Evolutionary conservation across 92 coral and sea anemone genomes (phyloP).

Genomic region (Zoanthus solanderi): DNA sequence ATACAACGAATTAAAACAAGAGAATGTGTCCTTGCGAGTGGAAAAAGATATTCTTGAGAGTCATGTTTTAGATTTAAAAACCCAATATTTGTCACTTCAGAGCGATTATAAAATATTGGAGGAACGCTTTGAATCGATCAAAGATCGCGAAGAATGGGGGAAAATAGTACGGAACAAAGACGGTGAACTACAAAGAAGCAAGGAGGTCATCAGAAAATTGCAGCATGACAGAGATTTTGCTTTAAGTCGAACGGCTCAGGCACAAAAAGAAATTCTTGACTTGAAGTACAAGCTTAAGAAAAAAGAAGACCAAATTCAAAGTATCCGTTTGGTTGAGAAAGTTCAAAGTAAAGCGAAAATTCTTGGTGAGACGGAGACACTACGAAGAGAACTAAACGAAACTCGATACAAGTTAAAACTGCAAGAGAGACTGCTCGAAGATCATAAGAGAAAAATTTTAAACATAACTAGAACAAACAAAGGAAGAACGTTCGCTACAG

Average conservation of each 20-base stretch:
- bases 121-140: slow-evolving; percentile 59
- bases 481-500: slow-evolving; percentile 68
- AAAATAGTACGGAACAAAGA: slow-evolving; percentile 81
- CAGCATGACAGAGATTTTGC: slow-evolving; percentile 82
- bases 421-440: slow-evolving; percentile 65
- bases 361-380: slow-evolving; percentile 85
- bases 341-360: slow-evolving; percentile 83
- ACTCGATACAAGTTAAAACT: slow-evolving; percentile 74
- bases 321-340: slow-evolving; percentile 76
- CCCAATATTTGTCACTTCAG: slow-evolving; percentile 34
- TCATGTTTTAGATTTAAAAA: slow-evolving; percentile 50
- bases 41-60: slow-evolving; percentile 33
- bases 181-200: slow-evolving; percentile 72
- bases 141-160: slow-evolving; percentile 79
- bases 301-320: slow-evolving; percentile 70
- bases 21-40: slow-evolving; percentile 38
- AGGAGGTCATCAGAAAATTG: slow-evolving; percentile 80
- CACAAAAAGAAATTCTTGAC: slow-evolving; percentile 75
- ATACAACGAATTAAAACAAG: slow-evolving; percentile 48
- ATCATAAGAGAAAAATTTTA: slow-evolving; percentile 62
- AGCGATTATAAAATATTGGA: slow-evolving; percentile 65
- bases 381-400: slow-evolving; percentile 82
- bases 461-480: slow-evolving; percentile 41
- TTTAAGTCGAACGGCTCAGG: slow-evolving; percentile 67
- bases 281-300: slow-evolving; percentile 78